Base-by-base conservation (phyloP, 2,888 invertebrate genomes). In the Epinotia nisella region DNA sequence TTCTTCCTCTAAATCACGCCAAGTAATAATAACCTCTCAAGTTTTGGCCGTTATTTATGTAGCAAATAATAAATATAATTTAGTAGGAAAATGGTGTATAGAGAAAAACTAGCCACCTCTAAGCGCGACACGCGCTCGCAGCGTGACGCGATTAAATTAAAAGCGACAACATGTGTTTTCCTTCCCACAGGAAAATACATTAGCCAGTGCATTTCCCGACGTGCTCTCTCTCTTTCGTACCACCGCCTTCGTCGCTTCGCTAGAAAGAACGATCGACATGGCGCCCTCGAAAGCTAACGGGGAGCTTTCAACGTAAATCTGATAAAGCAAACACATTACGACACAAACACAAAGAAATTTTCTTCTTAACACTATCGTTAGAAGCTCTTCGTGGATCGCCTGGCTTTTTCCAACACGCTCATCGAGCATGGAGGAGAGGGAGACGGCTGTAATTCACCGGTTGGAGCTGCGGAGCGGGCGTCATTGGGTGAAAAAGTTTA, bases 141-240 rank as follows among this genome's bases (percentile, higher is more conserved):
- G 93, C 93, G 85, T 92, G 93, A 90, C 89, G 87, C 88, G 91
- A 93, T 93, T 93, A 93, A 92, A 93, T 93, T 93, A 93, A 93
- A 92, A 92, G 90, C 90, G 91, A 88, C 90, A 88, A 93, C 93
- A 93, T 91, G 91, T 93, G 93, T 93, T 93, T 93, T 93, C 85
- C 90, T 93, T 93, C 93, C 91, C 93, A 91, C 91, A 93, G 92
- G 92, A 92, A 93, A 93, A 92, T 90, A 92, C 90, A 93, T 93
- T 92, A 93, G 92, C 89, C 84, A 82, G 83, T 88, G 90, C 91
- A 93, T 92, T 93, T 93, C 87, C 93, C 90, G 87, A 75, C 74
- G 76, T 79, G 76, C 19, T 55, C 78, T 75, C 55, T 92, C 91
- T 78, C 83, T 79, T 62, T 91, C 85, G 21, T 80, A 79, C 90